These are phyloP conservation scores for Microctenopoma stevenorrisi DNA, from an alignment of 2,797 vertebrate species.

Conservation along the genomic window DNA sequence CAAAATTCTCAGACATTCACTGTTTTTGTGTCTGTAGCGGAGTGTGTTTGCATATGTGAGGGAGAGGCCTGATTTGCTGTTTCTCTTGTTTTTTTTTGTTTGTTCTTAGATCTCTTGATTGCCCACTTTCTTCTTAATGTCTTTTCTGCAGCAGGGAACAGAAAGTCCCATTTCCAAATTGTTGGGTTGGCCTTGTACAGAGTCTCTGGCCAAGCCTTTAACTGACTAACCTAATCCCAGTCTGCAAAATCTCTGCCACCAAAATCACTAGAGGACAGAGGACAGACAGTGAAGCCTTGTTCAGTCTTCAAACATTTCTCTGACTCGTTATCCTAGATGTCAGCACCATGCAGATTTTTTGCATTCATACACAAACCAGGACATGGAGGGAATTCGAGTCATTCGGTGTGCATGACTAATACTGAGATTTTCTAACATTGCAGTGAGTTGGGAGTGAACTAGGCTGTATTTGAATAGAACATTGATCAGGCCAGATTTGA, in stretches of 20 bases:
- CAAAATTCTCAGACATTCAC: conserved; percentile 31
- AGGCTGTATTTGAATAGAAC: conserved; percentile 7
- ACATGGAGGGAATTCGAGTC: background rate
- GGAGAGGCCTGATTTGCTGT: conserved; percentile 10
- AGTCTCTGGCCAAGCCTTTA: conserved; percentile 47
- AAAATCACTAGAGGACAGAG: conserved; percentile 31
- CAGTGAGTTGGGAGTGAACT: conserved; percentile 9
- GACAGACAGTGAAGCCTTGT: conserved; percentile 33
- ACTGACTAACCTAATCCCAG: conserved; percentile 39
- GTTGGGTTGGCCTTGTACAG: conserved; percentile 32
- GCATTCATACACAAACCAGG: conserved; percentile 14
- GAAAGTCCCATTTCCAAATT: conserved; percentile 40
- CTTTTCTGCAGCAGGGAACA: conserved; percentile 11
- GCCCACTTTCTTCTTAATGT: conserved; percentile 15
- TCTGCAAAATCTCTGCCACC: conserved; percentile 41
- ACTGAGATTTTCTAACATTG: conserved; percentile 13
- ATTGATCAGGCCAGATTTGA: conserved; percentile 25
- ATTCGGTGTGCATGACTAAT: conserved; percentile 33
- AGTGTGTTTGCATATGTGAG: conserved; percentile 16
- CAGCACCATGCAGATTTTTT: conserved; percentile 25
- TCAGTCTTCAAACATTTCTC: conserved; percentile 18
- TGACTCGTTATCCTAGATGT: conserved; percentile 23
- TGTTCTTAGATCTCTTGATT: conserved; percentile 21
- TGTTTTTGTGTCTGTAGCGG: background rate
- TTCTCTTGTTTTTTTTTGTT: conserved; percentile 21